Evolutionary conservation across 1,140 invertebrate species (phyloP).

Genomic region (Phenacoccus solenopsis): DNA sequence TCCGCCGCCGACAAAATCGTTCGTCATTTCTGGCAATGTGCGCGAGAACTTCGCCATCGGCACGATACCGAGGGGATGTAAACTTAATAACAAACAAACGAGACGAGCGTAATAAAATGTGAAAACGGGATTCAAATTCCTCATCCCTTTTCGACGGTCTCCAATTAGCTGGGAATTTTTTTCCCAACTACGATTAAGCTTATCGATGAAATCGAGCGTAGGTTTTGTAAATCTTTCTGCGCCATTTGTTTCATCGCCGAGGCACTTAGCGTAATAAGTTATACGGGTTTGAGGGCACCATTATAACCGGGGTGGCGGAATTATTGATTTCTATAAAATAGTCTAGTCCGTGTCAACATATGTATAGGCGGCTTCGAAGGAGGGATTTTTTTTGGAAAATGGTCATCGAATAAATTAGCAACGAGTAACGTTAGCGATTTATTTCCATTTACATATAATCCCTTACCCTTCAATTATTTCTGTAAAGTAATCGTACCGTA

Average conservation of each 20-base stretch:
- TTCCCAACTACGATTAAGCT: not conserved
- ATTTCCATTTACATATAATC: not conserved
- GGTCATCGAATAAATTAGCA: not conserved
- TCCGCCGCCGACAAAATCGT: not conserved
- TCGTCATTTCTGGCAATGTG: not conserved
- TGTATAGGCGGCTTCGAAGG: not conserved
- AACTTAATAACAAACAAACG: not conserved
- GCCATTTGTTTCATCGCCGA: not conserved
- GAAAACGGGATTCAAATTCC: not conserved
- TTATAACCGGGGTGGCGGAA: not conserved
- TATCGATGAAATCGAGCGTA: not conserved
- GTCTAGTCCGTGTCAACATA: not conserved
- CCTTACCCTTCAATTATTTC: not conserved
- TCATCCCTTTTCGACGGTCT: not conserved
- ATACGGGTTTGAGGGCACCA: not conserved
- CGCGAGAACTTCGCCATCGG: not conserved
- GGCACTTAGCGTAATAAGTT: not conserved
- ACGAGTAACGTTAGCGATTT: not conserved
- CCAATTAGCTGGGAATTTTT: not conserved
- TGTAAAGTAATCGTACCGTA: not conserved
- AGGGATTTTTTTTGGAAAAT: not conserved
- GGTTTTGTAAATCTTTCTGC: slow-evolving; percentile 1
- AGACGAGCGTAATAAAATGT: slow-evolving; percentile 3
- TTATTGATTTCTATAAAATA: not conserved
- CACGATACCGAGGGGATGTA: not conserved